Evolutionary conservation across 2,797 vertebrate species (phyloP), one percentile per base, ranked within the genome.

Genomic region (Podargus strigoides): DNA sequence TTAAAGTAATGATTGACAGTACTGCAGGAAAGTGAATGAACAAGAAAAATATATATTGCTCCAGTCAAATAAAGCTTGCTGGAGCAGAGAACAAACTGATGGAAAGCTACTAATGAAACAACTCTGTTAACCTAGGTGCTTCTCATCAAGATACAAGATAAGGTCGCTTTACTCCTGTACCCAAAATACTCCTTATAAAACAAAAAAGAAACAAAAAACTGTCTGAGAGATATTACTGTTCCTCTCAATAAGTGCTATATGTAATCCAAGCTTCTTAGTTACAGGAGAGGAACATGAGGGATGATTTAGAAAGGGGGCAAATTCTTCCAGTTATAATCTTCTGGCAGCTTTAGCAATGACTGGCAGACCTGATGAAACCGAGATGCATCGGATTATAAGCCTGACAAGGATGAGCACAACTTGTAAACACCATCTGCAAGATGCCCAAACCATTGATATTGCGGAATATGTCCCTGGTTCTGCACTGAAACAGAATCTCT

Each of bases 341-440:
- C 74, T 95, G 49, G 24, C 59, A 87, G 63, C 86, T 90, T 90
- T 76, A 92, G 86, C 52, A 63, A 18, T 63, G 74, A 58, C 37
- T 85, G 64, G 42, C 64, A 89, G 84, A 80, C 19, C 62, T 50
- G 28, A 41, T 0, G 6, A 66, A 90, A 77, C 14, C 41, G 56
- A 90, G 46, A 74, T 68, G 18, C 56, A 23, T 59, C 92, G 66
- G 58, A 58, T 72, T 89, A 90, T 68, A 80, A 89, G 44, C 34
- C 47, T 85, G 85, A 67, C 56, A 87, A 67, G 52, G 41, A 70
- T 56, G 67, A 74, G 34, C 44, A 67, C n/a, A 90, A 76, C 64
- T 92, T 87, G 49, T 67, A 93, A 95, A 93, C 81, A 87, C 78
- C 60, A 87, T 74, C 92, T 95, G 87, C 75, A 94, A 94, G 56